Percentiles rank a stretch among this genome's conserved stretches.
phyloP scores from a whole-genome alignment of 2,888 invertebrate species.

The Hylaea fasciaria region DNA sequence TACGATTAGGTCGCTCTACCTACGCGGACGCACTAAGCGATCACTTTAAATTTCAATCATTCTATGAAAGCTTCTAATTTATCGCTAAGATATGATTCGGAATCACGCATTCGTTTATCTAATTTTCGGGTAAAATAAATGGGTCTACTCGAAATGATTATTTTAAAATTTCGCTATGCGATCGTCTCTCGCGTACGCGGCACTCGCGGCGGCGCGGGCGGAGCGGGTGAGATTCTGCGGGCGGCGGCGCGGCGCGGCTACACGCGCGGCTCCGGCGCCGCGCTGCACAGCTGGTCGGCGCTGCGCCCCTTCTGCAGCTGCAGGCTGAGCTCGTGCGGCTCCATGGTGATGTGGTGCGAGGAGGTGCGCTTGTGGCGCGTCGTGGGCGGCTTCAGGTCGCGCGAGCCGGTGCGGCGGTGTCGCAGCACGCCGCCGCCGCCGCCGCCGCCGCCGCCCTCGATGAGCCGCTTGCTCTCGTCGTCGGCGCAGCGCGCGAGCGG shows the following conservation, averaged over 20 bases:
- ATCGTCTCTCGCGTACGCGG: constrained; percentile 40
- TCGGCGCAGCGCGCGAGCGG: constrained; percentile 70
- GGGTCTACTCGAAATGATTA: constrained; percentile 48
- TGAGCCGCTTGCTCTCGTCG: constrained; percentile 79
- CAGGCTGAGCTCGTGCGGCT: constrained; percentile 68
- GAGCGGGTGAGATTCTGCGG: constrained; percentile 45
- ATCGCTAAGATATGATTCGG: constrained; percentile 77
- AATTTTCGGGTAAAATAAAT: constrained; percentile 44
- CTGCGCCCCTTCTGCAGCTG: constrained; percentile 76
- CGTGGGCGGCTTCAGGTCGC: constrained; percentile 75
- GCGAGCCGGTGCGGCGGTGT: constrained; percentile 86
- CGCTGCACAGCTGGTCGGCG: constrained; percentile 69
- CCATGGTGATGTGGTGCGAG: constrained; percentile 79
- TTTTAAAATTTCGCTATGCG: constrained; percentile 54
- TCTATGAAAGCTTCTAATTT: constrained; percentile 64
- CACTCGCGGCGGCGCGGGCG: constrained; percentile 27
- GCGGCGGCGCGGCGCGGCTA: constrained; percentile 12
- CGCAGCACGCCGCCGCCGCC: constrained; percentile 78
- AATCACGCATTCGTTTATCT: constrained; percentile 72
- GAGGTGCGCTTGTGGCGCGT: constrained; percentile 76
- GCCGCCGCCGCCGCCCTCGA: constrained; percentile 74
- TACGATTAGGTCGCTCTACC: constrained; percentile 33
- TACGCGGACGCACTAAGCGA: constrained; percentile 39
- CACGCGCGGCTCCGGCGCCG: constrained; percentile 56
- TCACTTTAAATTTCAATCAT: constrained; percentile 40